phyloP scores from a whole-genome alignment of 2,113 vertebrate genomes.

The Urocolius indicus region DNA sequence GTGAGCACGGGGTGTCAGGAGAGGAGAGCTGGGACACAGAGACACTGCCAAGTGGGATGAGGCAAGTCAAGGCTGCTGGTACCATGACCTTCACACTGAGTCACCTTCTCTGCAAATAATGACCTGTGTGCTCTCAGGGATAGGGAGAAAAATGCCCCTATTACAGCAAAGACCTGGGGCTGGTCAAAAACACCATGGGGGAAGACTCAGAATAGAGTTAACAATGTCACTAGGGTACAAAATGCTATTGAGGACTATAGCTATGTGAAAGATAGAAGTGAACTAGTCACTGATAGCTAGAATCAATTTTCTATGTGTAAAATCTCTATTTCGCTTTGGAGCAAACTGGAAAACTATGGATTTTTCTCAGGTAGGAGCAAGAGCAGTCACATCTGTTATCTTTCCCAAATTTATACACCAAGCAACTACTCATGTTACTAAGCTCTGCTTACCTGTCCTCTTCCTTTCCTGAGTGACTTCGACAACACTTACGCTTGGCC shows the following conservation, averaged over 20 bases:
- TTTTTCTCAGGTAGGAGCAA: not conserved
- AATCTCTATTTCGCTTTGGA: not conserved
- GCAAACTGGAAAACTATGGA: not conserved
- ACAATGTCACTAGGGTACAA: not conserved
- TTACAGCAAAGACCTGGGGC: not conserved
- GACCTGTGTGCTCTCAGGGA: not conserved
- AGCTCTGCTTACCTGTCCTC: not conserved
- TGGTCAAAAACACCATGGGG: not conserved
- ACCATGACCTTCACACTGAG: accelerated
- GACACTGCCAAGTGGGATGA: accelerated
- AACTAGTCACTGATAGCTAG: not conserved
- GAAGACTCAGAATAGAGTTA: not conserved
- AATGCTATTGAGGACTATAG: not conserved
- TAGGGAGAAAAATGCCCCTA: not conserved
- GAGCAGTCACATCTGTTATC: not conserved
- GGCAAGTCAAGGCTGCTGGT: not conserved
- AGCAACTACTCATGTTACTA: not conserved
- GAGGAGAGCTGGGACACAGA: not conserved
- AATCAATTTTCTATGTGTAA: not conserved
- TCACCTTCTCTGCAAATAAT: not conserved
- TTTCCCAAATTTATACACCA: not conserved
- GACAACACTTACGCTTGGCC: not conserved
- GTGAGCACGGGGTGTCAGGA: accelerated
- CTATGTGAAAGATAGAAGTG: not conserved
- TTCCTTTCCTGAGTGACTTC: not conserved